Evolutionary conservation across 2,797 vertebrate species (phyloP), one percentile per base, ranked within the genome.

Genomic region (Pseudomugil gertrudae): DNA sequence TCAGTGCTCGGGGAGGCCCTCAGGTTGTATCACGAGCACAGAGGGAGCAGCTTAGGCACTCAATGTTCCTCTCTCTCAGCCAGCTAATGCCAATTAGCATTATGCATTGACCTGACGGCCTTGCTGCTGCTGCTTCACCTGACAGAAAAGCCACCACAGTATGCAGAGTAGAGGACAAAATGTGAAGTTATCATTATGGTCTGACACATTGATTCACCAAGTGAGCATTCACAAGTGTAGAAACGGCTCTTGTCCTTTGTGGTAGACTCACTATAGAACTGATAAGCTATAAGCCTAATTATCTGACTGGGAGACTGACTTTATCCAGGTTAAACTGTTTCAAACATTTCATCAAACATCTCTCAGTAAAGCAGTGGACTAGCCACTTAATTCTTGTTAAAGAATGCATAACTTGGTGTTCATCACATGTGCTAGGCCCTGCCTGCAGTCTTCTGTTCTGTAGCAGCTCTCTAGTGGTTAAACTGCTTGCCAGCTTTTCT

Each of bases 211-310:
- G 58, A 40, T 78, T 24, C 29, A 24, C n/a, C 54, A 48, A 66
- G 76, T 69, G 5, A 67, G 67, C 53, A 60, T 14, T 24, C 64
- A 51, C 23, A 26, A 40, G 51, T 68, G 74, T 53, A 63, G 15
- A 56, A 32, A 55, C 6, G 38, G 61, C 58, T 43, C 60, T 38
- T 14, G 55, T 72, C 61, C 53, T 78, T 53, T 75, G 80, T 85
- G 81, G 63, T 76, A 79, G 79, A 83, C 86, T 84, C 45, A 3
- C 61, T 47, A 57, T 69, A 68, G 64, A 54, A 58, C 69, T 80
- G 66, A 76, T 80, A 78, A 55, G 73, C 43, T 54, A 57, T 55
- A 73, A 50, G 63, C 67, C 65, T 82, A 69, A 82, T 87, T 80
- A 79, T 80, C 80, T 80, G 73, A 82, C 59, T 74, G 63, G 72